Conservation (phyloP, 2,888 invertebrate genomes). For the Cloeon dipterum region DNA sequence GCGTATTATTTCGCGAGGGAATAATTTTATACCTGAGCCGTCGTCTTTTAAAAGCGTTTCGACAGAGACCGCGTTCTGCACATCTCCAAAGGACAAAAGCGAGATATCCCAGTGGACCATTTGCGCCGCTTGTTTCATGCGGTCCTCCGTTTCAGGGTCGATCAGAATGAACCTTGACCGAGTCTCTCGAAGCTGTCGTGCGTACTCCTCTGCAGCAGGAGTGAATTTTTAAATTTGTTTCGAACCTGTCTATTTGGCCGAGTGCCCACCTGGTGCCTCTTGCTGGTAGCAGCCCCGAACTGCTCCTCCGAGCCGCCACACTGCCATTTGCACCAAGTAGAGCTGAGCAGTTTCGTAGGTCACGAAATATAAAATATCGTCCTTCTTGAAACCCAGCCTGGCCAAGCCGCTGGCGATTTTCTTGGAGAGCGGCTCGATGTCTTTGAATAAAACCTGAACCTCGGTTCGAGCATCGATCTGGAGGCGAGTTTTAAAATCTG, state of each 20-base stretch:
- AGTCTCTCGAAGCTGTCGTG: not conserved
- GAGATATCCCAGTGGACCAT: not conserved
- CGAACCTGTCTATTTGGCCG: too few species aligned
- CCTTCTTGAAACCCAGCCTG: constrained; percentile 3
- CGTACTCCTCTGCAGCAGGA: not conserved
- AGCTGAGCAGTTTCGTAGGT: constrained; percentile 4
- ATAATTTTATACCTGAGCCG: not conserved
- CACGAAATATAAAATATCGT: constrained; percentile 5
- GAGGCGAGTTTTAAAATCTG: too few species aligned
- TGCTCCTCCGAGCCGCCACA: constrained; percentile 6
- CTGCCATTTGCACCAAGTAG: constrained; percentile 3
- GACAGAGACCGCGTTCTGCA: not conserved
- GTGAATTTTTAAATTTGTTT: too few species aligned
- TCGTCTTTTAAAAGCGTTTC: not conserved
- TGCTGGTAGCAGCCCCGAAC: constrained; percentile 3
- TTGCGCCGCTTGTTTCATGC: not conserved
- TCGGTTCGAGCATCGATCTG: not conserved
- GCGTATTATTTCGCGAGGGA: too few species aligned
- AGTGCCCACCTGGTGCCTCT: constrained; percentile 3
- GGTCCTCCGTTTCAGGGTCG: not conserved
- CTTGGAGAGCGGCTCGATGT: constrained; percentile 2
- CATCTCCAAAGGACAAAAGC: not conserved
- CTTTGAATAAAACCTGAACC: not conserved
- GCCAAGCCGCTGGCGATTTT: constrained; percentile 4
- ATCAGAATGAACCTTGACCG: not conserved